Conservation (phyloP, 2,888 invertebrate species). For the Pteria penguin region DNA sequence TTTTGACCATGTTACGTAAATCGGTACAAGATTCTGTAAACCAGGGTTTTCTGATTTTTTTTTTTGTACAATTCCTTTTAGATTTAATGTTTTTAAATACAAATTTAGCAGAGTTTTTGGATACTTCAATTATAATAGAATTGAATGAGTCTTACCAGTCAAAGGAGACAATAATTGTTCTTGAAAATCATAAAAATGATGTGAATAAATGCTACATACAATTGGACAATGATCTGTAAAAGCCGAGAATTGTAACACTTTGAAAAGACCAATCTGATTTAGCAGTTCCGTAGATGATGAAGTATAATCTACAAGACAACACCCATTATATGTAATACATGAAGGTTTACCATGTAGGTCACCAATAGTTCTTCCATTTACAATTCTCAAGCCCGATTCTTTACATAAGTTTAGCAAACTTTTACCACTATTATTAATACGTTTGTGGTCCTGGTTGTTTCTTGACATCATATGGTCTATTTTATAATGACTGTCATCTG, state of each 20-base stretch:
- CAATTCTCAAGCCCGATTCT: slow-evolving; percentile 18
- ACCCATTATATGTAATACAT: slow-evolving; percentile 24
- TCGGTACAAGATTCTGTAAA: slow-evolving; percentile 23
- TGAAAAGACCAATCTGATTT: not conserved
- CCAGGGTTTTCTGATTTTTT: slow-evolving; percentile 11
- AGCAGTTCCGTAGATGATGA: slow-evolving; percentile 15
- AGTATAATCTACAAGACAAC: slow-evolving; percentile 19
- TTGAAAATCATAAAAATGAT: not conserved
- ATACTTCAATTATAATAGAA: slow-evolving; percentile 7
- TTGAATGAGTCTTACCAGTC: slow-evolving; percentile 9
- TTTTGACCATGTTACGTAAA: slow-evolving; percentile 13
- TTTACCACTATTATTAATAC: slow-evolving; percentile 25
- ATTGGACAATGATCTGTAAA: slow-evolving; percentile 29
- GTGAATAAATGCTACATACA: not conserved
- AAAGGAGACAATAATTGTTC: not conserved
- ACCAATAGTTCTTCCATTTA: slow-evolving; percentile 21
- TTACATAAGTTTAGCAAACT: slow-evolving; percentile 17
- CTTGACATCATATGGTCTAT: not conserved
- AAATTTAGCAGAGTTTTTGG: slow-evolving; percentile 13
- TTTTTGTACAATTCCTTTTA: not conserved
- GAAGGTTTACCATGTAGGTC: slow-evolving; percentile 21
- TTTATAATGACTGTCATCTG: not conserved
- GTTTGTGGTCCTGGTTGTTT: slow-evolving; percentile 18
- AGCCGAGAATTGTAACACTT: slow-evolving; percentile 12
- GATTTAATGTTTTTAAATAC: not conserved